Conservation (phyloP, 2,113 vertebrate genomes). For the Neoarius graeffei region DNA sequence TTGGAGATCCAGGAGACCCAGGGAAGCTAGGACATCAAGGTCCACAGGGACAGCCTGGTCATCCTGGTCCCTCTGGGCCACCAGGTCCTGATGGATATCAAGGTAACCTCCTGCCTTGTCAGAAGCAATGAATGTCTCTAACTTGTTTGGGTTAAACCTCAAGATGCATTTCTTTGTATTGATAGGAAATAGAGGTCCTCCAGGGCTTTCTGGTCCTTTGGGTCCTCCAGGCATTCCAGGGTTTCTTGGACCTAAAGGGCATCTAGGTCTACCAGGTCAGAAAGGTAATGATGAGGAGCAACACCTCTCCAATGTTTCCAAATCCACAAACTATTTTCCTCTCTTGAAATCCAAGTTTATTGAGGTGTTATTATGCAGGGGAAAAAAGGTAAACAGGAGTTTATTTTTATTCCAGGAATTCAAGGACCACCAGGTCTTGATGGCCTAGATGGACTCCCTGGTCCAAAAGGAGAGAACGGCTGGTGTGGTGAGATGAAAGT, state of each 20-base stretch:
- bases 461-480: slow-evolving; percentile 73
- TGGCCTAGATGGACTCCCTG: slow-evolving; percentile 33
- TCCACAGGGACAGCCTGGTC: slow-evolving; percentile 51
- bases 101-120: background rate
- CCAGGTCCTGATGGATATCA: slow-evolving; percentile 53
- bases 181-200: slow-evolving; percentile 65
- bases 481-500: slow-evolving; percentile 65
- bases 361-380: background rate
- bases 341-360: background rate
- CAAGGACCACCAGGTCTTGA: slow-evolving; percentile 22
- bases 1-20: slow-evolving; percentile 63
- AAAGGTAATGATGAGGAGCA: slow-evolving; percentile 29
- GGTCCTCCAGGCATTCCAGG: slow-evolving; percentile 65
- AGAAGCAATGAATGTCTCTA: background rate
- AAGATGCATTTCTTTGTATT: background rate
- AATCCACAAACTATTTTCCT: background rate
- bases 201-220: slow-evolving; percentile 64
- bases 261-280: slow-evolving; percentile 13
- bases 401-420: slow-evolving; percentile 2
- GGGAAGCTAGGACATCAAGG: slow-evolving; percentile 61
- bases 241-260: slow-evolving; percentile 35
- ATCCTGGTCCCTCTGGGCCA: slow-evolving; percentile 58
- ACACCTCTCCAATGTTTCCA: background rate
- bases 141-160: background rate
- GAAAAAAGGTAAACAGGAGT: background rate